Percentiles rank a stretch among this genome's conserved stretches.
These are phyloP conservation scores for Drosophila nigricruria DNA, from an alignment of 2,888 invertebrate genomes.

Conservation along the genomic window DNA sequence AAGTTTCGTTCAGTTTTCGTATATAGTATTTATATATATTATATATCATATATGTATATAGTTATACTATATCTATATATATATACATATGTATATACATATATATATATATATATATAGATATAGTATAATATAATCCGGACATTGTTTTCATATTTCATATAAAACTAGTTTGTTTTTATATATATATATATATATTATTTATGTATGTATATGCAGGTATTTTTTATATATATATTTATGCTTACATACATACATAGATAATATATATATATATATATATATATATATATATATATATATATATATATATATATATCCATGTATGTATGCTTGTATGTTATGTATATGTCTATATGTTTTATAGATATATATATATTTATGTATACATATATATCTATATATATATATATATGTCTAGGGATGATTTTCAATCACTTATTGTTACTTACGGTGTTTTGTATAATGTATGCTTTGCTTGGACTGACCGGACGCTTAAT, in stretches of 20 bases:
- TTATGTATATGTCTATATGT: constrained; percentile 42
- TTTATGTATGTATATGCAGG: constrained; percentile 40
- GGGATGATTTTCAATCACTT: constrained; percentile 84
- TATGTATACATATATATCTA: constrained; percentile 39
- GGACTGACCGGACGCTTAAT: constrained; percentile 46
- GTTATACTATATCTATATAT: constrained; percentile 17
- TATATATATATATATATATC: constrained; percentile 36
- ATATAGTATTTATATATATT: constrained; percentile 1
- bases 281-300: constrained; percentile 33
- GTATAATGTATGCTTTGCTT: constrained; percentile 71
- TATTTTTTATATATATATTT: constrained; percentile 35
- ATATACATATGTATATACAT: background rate
- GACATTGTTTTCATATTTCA: constrained; percentile 39
- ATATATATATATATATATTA: constrained; percentile 30
- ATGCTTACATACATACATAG: constrained; percentile 31
- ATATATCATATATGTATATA: constrained; percentile 13
- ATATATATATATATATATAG: constrained; percentile 12
- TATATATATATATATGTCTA: constrained; percentile 65
- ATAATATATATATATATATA: constrained; percentile 34
- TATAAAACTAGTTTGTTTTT: constrained; percentile 55
- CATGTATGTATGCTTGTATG: constrained; percentile 34
- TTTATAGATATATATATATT: no score
- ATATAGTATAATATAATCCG: constrained; percentile 43
- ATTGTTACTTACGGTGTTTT: constrained; percentile 84
- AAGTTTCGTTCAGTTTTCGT: constrained; percentile 28